Conservation (phyloP, 2,113 vertebrate species). For the Clarias magur region DNA sequence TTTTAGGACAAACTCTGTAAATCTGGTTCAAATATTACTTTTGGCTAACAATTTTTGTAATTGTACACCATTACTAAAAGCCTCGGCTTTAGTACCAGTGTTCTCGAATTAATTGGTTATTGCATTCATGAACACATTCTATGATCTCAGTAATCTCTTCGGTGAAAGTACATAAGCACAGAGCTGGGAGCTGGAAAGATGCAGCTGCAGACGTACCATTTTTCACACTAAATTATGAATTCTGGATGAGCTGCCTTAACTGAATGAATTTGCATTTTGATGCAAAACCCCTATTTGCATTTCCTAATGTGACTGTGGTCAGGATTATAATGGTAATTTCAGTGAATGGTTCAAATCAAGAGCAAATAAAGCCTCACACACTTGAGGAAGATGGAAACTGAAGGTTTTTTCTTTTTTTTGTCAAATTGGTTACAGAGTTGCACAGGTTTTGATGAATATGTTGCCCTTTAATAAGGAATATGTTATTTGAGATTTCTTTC, state of each 20-base stretch:
- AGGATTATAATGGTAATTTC: conserved; percentile 55
- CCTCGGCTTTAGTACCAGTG: neutral
- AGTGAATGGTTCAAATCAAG: conserved; percentile 54
- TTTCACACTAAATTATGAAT: conserved; percentile 62
- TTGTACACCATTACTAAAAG: neutral
- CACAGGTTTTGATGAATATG: conserved; percentile 7
- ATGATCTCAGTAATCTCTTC: conserved; percentile 42
- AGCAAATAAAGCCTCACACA: conserved; percentile 39
- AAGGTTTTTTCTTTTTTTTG: conserved; percentile 3
- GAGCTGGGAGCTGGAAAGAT: conserved; percentile 47
- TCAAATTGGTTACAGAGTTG: conserved; percentile 27
- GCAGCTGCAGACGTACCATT: conserved; percentile 48
- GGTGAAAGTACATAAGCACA: conserved; percentile 48
- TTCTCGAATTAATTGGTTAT: neutral
- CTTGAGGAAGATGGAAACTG: conserved; percentile 22
- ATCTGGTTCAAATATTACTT: neutral
- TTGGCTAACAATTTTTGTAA: neutral
- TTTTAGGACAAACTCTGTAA: neutral
- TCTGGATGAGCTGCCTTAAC: conserved; percentile 57
- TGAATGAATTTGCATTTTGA: conserved; percentile 63
- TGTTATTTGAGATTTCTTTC: neutral
- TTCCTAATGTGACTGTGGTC: conserved; percentile 60
- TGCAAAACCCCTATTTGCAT: conserved; percentile 62
- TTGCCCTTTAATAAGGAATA: conserved; percentile 19
- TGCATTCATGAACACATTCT: neutral